phyloP scores from a whole-genome alignment of 1,140 invertebrate genomes.

The Ceratosolen solmsi region DNA sequence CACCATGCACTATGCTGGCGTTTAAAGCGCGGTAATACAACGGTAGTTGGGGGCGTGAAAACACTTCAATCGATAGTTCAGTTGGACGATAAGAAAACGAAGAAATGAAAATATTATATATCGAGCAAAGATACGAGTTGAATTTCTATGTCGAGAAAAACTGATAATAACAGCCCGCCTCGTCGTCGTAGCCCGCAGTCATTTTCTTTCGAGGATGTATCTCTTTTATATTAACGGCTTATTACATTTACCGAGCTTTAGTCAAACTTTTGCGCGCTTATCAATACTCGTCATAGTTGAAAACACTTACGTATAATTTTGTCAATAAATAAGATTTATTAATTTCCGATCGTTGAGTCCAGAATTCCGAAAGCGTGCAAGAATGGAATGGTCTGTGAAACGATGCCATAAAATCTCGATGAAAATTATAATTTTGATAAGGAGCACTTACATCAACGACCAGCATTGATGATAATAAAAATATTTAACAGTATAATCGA shows the following conservation, averaged over 20 bases:
- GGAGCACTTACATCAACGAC: neutral
- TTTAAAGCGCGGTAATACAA: neutral
- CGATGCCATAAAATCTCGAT: neutral
- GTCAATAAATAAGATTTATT: neutral
- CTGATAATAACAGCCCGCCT: neutral
- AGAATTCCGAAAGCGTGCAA: neutral
- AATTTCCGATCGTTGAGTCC: neutral
- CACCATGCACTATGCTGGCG: no score
- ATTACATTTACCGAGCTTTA: neutral
- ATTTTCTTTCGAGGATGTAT: neutral
- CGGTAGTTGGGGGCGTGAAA: neutral
- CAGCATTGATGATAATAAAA: no score
- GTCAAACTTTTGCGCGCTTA: neutral
- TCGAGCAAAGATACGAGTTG: conserved; percentile 7
- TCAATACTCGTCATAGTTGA: neutral
- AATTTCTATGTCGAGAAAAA: neutral
- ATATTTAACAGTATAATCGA: neutral
- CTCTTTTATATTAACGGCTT: neutral
- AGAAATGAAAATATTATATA: neutral
- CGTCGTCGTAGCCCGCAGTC: neutral
- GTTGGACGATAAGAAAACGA: neutral
- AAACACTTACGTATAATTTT: neutral
- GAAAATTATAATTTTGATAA: neutral
- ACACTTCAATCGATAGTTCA: neutral
- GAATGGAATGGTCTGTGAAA: neutral